Conservation (phyloP, 2,797 vertebrate species). For the Babyrousa celebensis region DNA sequence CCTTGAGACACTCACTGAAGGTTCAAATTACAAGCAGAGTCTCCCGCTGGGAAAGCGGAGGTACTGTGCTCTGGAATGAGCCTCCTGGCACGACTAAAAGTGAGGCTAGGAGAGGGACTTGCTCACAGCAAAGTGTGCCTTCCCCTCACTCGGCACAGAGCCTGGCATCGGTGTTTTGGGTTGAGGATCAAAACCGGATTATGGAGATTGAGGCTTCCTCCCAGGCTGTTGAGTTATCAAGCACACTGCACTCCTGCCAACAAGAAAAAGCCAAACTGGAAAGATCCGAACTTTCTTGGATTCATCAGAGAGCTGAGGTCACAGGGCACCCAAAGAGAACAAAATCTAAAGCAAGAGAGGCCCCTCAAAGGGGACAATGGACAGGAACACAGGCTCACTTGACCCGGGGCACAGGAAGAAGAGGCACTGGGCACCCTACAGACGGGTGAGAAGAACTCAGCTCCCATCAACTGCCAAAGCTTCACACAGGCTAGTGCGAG, state of each 20-base stretch:
- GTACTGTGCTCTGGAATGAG: background rate
- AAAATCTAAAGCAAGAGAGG: conserved; percentile 1
- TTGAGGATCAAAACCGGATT: background rate
- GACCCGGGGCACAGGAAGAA: background rate
- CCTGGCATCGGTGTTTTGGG: background rate
- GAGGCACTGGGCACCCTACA: background rate
- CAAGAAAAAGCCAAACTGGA: conserved; percentile 7
- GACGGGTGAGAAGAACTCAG: background rate
- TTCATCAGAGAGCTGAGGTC: background rate
- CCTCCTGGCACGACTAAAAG: background rate
- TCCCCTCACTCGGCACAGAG: background rate
- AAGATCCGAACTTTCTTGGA: background rate
- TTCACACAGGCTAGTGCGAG: background rate
- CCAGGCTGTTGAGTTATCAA: background rate
- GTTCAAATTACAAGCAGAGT: background rate
- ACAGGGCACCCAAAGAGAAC: background rate
- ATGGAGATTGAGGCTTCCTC: background rate
- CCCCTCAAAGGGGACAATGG: background rate
- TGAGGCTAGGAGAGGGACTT: background rate
- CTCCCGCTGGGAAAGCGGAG: background rate
- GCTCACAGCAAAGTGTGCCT: background rate
- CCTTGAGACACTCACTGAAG: background rate
- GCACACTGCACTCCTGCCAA: background rate
- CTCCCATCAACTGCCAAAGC: background rate
- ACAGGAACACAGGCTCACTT: background rate